Percentiles rank a stretch among this genome's conserved stretches.
phyloP scores from a whole-genome alignment of 2,888 invertebrate genomes.

The Diploptera punctata region DNA sequence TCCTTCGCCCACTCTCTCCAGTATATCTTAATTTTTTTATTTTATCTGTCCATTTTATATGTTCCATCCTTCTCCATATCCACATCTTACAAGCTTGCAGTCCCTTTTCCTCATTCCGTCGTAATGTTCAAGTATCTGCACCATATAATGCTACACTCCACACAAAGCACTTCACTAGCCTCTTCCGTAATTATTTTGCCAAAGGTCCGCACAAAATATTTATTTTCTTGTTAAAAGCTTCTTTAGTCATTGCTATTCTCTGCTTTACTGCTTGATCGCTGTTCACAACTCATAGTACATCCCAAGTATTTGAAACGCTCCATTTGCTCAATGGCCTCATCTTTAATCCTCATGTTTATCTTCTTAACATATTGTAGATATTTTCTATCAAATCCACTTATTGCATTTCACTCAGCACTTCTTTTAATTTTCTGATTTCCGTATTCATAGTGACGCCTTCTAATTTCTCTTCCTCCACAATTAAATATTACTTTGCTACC shows the following conservation, averaged over 20 bases:
- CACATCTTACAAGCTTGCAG: background rate
- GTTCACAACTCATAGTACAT: background rate
- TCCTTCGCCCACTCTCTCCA: background rate
- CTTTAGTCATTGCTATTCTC: background rate
- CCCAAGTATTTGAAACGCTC: background rate
- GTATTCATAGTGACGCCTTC: too few relatives aligned
- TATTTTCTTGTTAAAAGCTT: background rate
- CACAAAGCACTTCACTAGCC: background rate
- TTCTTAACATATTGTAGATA: too few relatives aligned
- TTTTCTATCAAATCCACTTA: too few relatives aligned
- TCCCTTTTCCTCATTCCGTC: background rate
- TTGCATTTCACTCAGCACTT: too few relatives aligned
- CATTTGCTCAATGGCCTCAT: background rate
- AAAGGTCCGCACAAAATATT: too few relatives aligned
- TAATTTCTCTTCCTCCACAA: too few relatives aligned
- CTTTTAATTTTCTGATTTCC: too few relatives aligned
- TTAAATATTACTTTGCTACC: too few relatives aligned
- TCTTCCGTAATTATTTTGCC: too few relatives aligned
- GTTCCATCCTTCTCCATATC: background rate
- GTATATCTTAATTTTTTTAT: background rate
- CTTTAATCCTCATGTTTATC: background rate
- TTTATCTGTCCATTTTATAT: too few relatives aligned
- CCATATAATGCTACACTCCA: slow-evolving; percentile 4
- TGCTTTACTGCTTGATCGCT: background rate
- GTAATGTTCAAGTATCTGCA: background rate